Percentiles rank a stretch among this genome's conserved stretches.
Conservation (phyloP, 2,113 vertebrate species). For the Malurus cyaneus region DNA sequence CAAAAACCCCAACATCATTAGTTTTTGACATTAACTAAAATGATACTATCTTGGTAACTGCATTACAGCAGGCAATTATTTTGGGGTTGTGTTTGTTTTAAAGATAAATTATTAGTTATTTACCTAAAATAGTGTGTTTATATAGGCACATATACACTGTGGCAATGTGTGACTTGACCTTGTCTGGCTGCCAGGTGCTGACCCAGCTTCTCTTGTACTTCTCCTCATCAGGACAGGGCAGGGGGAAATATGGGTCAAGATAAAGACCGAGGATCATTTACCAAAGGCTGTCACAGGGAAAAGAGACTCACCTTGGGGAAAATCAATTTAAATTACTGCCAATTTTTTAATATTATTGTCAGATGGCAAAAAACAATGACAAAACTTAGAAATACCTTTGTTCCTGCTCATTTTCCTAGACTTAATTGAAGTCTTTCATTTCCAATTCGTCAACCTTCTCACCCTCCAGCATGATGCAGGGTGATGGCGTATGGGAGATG, state of each 20-base stretch:
- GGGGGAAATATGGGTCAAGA: not conserved
- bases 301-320: not conserved
- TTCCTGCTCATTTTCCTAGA: not conserved
- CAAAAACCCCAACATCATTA: fast-evolving
- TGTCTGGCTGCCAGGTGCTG: not conserved
- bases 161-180: not conserved
- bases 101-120: not conserved
- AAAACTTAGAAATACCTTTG: not conserved
- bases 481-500: not conserved
- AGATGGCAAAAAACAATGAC: not conserved
- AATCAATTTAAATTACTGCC: not conserved
- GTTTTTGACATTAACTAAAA: not conserved
- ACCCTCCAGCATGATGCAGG: fast-evolving
- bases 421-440: not conserved
- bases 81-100: not conserved
- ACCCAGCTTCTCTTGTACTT: not conserved
- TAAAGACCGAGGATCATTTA: not conserved
- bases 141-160: fast-evolving
- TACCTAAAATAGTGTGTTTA: not conserved
- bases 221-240: not conserved
- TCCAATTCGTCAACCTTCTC: not conserved
- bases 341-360: not conserved
- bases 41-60: not conserved
- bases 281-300: not conserved
- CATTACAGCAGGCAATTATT: not conserved